Evolutionary conservation across 2,888 invertebrate species (phyloP).

Genomic region (Bhutanitis thaidina): DNA sequence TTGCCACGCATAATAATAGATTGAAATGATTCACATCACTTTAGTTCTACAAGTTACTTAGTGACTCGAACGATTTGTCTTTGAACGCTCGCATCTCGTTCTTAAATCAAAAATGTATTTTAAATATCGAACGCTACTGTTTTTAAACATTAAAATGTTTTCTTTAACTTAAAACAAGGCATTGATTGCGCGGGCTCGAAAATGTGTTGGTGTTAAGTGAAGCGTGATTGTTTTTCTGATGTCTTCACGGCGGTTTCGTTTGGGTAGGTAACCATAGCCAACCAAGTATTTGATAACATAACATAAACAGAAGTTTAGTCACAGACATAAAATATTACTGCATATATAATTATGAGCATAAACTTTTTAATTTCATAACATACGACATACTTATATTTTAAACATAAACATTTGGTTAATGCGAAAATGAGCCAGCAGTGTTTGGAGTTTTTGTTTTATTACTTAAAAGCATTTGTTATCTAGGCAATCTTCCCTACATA

Average conservation of each 20-base stretch:
- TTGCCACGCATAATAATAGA: conserved; percentile 76
- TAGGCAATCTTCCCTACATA: background rate
- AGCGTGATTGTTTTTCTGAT: conserved; percentile 41
- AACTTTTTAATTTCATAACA: no score
- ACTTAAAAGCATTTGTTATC: no score
- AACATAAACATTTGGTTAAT: no score
- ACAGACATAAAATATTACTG: no score
- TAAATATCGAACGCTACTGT: conserved; percentile 22
- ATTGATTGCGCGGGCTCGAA: conserved; percentile 18
- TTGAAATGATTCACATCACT: conserved; percentile 69
- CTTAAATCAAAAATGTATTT: conserved; percentile 21
- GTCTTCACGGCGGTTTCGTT: conserved; percentile 45
- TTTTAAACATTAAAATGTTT: conserved; percentile 21
- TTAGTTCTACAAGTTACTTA: conserved; percentile 55
- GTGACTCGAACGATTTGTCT: conserved; percentile 61
- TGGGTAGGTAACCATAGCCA: conserved; percentile 39
- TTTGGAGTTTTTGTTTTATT: no score
- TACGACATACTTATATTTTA: no score
- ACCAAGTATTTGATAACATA: background rate
- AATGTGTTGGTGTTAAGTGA: conserved; percentile 34
- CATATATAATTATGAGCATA: no score
- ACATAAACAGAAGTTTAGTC: no score
- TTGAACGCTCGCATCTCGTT: conserved; percentile 31
- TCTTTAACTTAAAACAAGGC: conserved; percentile 24
- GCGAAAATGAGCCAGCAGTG: no score